Conservation (phyloP, 2,113 vertebrate genomes). For the Elephantulus edwardii region DNA sequence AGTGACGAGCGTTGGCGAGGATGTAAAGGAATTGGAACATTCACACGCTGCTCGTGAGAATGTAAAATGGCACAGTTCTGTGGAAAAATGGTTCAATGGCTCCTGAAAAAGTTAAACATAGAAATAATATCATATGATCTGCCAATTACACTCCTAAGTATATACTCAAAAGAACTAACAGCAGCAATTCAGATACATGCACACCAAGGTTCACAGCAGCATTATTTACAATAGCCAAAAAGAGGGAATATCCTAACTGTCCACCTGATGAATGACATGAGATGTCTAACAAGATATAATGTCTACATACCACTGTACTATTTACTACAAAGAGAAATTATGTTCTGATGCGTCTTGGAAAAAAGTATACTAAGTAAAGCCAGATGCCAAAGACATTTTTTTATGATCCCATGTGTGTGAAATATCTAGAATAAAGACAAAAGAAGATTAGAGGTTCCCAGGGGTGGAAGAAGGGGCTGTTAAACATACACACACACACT, state of each 20-base stretch:
- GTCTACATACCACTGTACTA: not conserved
- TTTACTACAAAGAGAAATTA: not conserved
- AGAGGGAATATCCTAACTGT: not conserved
- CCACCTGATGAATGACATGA: not conserved
- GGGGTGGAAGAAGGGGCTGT: not conserved
- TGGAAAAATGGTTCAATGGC: not conserved
- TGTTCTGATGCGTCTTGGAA: constrained; percentile 12
- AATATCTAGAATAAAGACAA: not conserved
- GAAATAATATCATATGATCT: not conserved
- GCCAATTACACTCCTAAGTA: constrained; percentile 18
- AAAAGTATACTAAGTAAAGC: not conserved
- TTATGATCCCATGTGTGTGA: not conserved
- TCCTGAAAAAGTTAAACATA: constrained; percentile 42
- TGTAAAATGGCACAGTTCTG: not conserved
- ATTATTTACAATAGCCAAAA: constrained; percentile 22
- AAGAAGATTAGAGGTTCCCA: not conserved
- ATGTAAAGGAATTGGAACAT: constrained; percentile 15
- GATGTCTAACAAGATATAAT: not conserved
- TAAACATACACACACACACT: not conserved
- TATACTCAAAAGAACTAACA: constrained; percentile 17
- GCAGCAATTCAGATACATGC: not conserved
- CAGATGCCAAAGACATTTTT: not conserved
- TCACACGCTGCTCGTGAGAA: not conserved
- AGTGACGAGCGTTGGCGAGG: constrained; percentile 3
- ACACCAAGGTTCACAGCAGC: not conserved